phyloP scores from a whole-genome alignment of 2,113 vertebrate species.

The Chamaea fasciata region DNA sequence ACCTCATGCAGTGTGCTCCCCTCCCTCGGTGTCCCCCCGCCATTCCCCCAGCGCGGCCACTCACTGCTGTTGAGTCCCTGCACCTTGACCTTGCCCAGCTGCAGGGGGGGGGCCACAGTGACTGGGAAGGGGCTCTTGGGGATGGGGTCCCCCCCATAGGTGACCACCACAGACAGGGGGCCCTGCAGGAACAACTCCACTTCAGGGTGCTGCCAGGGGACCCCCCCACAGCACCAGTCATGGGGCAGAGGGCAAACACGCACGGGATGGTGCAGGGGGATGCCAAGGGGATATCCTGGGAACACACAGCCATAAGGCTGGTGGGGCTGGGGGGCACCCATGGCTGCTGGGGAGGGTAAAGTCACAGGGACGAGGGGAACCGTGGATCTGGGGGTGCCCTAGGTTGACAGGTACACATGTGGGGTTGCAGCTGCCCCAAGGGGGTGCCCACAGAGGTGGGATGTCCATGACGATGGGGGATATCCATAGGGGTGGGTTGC shows the following conservation, averaged over 20 bases:
- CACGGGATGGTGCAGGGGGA: fast-evolving
- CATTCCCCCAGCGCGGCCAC: neutral
- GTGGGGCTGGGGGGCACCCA: neutral
- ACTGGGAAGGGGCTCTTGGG: neutral
- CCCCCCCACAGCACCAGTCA: neutral
- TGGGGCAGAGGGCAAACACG: fast-evolving
- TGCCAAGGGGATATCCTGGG: neutral
- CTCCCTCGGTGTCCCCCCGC: neutral
- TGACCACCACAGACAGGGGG: neutral
- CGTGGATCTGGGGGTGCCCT: neutral
- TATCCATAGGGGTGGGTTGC: neutral
- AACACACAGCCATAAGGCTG: neutral
- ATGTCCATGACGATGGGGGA: fast-evolving
- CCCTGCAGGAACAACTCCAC: neutral
- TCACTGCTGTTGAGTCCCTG: slow-evolving; percentile 34
- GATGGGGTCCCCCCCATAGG: neutral
- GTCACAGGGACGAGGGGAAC: no score
- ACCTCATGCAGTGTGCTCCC: neutral
- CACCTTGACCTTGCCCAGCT: slow-evolving; percentile 29
- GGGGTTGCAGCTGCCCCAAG: neutral
- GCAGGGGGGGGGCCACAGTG: neutral
- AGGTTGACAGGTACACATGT: no score
- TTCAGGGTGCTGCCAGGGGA: neutral
- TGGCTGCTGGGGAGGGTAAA: neutral
- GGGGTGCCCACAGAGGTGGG: neutral